Evolutionary conservation across 2,797 vertebrate genomes (phyloP).

Genomic region (Xenops minutus): DNA sequence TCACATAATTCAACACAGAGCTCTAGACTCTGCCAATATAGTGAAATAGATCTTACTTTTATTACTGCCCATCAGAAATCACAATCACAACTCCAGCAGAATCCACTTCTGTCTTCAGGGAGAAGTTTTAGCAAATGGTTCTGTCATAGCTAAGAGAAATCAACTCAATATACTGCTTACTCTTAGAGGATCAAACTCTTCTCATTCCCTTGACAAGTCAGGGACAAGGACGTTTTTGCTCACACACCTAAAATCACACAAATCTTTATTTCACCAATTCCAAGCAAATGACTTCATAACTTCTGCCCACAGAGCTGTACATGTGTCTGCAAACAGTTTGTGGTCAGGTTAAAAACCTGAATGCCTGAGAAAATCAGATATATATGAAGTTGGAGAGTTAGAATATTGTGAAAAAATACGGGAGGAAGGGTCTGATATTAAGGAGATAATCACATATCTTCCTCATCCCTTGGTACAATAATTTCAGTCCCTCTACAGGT

Average conservation of each 20-base stretch:
- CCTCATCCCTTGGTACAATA: background rate
- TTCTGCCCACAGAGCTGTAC: background rate
- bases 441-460: background rate
- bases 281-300: background rate
- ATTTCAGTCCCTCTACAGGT: background rate
- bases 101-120: conserved; percentile 16
- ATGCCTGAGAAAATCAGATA: background rate
- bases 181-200: conserved; percentile 20
- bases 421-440: background rate
- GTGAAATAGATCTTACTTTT: conserved; percentile 42
- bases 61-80: conserved; percentile 53
- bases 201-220: conserved; percentile 14
- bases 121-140: conserved; percentile 36
- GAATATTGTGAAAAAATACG: background rate
- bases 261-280: conserved; percentile 12
- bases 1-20: conserved; percentile 7
- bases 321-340: background rate
- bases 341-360: background rate
- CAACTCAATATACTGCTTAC: conserved; percentile 55
- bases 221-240: conserved; percentile 3
- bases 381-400: background rate
- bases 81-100: conserved; percentile 37
- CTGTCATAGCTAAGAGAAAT: conserved; percentile 55
- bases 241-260: background rate
- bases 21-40: background rate